phyloP scores from a whole-genome alignment of 2,113 vertebrate genomes.

The Nanorana parkeri region DNA sequence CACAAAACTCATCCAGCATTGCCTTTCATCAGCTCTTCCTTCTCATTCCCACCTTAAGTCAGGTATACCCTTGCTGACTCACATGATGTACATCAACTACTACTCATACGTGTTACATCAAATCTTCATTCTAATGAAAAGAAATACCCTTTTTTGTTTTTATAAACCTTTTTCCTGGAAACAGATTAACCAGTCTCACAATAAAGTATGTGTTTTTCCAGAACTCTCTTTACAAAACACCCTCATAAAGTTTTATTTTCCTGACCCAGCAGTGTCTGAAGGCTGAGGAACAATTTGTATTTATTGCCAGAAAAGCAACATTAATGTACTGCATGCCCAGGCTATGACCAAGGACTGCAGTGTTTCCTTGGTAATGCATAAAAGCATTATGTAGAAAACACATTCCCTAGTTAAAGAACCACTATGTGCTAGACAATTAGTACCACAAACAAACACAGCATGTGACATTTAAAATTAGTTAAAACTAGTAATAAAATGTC shows the following conservation, averaged over 20 bases:
- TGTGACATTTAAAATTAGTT: too few relatives aligned
- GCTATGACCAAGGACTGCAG: background rate
- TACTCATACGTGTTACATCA: too few relatives aligned
- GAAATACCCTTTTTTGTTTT: too few relatives aligned
- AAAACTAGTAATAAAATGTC: background rate
- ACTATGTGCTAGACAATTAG: background rate
- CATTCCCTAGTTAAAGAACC: background rate
- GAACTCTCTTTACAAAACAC: conserved; percentile 1
- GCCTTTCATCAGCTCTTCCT: too few relatives aligned
- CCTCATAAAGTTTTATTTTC: conserved; percentile 3
- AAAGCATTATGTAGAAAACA: background rate
- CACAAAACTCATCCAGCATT: too few relatives aligned
- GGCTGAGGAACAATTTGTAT: conserved; percentile 7
- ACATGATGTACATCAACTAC: too few relatives aligned
- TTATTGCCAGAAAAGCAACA: conserved; percentile 11
- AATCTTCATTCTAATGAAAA: too few relatives aligned
- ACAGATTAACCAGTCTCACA: background rate
- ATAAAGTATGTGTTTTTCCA: background rate
- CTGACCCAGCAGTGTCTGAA: conserved; percentile 3
- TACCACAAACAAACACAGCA: background rate
- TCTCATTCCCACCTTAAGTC: too few relatives aligned
- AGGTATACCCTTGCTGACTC: too few relatives aligned
- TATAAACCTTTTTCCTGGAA: background rate
- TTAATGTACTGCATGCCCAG: background rate
- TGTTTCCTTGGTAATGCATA: conserved; percentile 12